Conservation (phyloP, 2,113 vertebrate species). For the Hymenochirus boettgeri region DNA sequence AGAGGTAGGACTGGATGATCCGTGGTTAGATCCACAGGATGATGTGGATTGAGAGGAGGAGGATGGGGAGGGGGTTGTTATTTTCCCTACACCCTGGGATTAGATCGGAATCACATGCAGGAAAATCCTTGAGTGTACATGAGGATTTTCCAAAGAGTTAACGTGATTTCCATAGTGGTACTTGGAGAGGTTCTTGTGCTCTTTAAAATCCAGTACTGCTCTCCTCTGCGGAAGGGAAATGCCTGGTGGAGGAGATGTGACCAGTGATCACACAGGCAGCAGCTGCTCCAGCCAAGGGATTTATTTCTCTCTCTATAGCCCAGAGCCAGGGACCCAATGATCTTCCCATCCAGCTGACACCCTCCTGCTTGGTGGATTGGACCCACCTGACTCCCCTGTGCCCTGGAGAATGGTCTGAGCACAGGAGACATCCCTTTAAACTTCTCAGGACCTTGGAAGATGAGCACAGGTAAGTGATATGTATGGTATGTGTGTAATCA, state of each 20-base stretch:
- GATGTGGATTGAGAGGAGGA: too few relatives aligned
- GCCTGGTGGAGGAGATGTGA: background rate
- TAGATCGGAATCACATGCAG: too few relatives aligned
- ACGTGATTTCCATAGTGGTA: too few relatives aligned
- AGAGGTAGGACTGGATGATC: too few relatives aligned
- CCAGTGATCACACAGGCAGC: background rate
- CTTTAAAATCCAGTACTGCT: too few relatives aligned
- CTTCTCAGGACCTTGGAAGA: conserved; percentile 20
- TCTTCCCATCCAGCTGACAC: conserved; percentile 32
- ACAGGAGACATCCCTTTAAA: background rate
- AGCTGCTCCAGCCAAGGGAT: background rate
- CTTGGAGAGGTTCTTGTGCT: too few relatives aligned
- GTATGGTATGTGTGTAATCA: background rate
- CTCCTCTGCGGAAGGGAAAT: background rate
- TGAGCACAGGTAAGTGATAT: conserved; percentile 34
- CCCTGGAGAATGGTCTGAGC: conserved; percentile 19
- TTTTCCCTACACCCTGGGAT: too few relatives aligned
- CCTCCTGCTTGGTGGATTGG: conserved; percentile 36
- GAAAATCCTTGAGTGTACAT: too few relatives aligned
- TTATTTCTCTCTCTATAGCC: conserved; percentile 14
- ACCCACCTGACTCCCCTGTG: background rate
- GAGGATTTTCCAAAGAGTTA: too few relatives aligned
- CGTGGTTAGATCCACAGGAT: too few relatives aligned
- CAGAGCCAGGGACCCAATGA: conserved; percentile 19
- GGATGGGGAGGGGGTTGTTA: too few relatives aligned